Evolutionary conservation across 2,113 vertebrate genomes (phyloP).

Genomic region (Tympanuchus pallidicinctus): DNA sequence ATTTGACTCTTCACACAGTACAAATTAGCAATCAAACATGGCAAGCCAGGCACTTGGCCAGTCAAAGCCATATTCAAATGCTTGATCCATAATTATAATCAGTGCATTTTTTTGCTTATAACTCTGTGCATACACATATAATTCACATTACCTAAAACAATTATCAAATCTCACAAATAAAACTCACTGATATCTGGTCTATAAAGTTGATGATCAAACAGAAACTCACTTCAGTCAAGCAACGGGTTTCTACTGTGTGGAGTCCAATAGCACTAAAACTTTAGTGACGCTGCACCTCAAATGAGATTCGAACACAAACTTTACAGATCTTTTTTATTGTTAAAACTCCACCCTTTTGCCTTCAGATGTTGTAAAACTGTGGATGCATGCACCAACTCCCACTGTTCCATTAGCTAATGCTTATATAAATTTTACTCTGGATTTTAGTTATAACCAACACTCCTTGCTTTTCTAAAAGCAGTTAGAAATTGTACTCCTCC

Average conservation of each 20-base stretch:
- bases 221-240: not conserved
- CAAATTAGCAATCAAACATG: not conserved
- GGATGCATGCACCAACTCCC: not conserved
- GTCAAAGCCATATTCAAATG: not conserved
- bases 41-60: not conserved
- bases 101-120: not conserved
- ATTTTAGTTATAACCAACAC: constrained; percentile 1
- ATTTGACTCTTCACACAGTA: not conserved
- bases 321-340: not conserved
- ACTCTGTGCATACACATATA: not conserved
- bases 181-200: not conserved
- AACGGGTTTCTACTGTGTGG: not conserved
- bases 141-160: not conserved
- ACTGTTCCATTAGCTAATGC: constrained; percentile 31
- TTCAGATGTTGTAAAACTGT: not conserved
- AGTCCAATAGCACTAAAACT: not conserved
- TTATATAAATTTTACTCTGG: not conserved
- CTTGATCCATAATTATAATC: not conserved
- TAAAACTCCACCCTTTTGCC: not conserved
- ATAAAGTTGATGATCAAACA: not conserved
- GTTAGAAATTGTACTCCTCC: not conserved
- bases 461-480: not conserved
- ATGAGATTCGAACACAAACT: not conserved
- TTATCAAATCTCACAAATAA: not conserved
- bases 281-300: constrained; percentile 1